Conservation (phyloP, 2,113 vertebrate species). For the Eclectus roratus region DNA sequence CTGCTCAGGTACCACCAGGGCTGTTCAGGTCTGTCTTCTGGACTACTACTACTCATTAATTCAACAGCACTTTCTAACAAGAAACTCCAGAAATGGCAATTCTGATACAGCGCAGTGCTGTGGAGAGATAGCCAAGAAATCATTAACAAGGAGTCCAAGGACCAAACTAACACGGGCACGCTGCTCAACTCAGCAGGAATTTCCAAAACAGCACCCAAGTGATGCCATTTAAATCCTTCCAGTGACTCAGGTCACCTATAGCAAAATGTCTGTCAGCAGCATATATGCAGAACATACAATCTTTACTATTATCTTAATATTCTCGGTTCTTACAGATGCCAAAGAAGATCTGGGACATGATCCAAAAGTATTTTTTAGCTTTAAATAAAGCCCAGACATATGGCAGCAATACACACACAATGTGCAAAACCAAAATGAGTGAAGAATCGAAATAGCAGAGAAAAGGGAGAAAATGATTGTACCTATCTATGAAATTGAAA, state of each 20-base stretch:
- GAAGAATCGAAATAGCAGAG: not conserved
- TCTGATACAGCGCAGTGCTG: not conserved
- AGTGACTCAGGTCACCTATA: not conserved
- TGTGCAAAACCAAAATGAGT: not conserved
- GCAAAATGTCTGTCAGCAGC: not conserved
- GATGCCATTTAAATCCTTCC: not conserved
- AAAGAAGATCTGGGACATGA: constrained; percentile 19
- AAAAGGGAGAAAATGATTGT: not conserved
- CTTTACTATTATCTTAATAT: not conserved
- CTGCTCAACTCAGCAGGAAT: not conserved
- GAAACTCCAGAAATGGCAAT: not conserved
- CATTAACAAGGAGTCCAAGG: not conserved
- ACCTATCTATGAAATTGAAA: not conserved
- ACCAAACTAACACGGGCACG: rapidly evolving
- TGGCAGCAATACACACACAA: not conserved
- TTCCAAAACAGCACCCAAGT: not conserved
- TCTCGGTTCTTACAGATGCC: not conserved
- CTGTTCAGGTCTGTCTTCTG: not conserved
- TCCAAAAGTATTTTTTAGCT: constrained; percentile 20
- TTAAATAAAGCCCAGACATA: constrained; percentile 30
- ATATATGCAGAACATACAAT: not conserved
- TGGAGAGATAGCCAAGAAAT: not conserved
- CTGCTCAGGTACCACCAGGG: not conserved
- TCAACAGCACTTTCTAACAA: not conserved
- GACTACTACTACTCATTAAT: not conserved